Base-by-base conservation (phyloP, 2,888 invertebrate species). In the Caenorhabditis imperialis region DNA sequence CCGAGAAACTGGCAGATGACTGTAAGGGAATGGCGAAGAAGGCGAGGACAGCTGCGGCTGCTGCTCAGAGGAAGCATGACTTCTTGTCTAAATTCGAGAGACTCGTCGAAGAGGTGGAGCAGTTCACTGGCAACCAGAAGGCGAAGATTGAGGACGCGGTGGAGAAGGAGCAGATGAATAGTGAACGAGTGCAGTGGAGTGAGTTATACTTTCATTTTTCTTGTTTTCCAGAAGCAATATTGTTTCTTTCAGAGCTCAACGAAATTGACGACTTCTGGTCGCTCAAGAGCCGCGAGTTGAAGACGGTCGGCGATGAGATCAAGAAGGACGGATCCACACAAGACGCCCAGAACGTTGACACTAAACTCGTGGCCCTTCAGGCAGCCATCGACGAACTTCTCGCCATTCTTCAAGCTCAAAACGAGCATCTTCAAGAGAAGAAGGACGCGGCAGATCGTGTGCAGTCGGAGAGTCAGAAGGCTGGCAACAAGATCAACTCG, bases 331-430 rank as follows among this genome's bases (percentile, higher is more conserved):
- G 57, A 0, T 22, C 61, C 0, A 25, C 44, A 4, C 67, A 74
- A 48, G 62, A 57, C 30, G 47, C 40, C 5, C 16, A 16, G 12
- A 42, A 38, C 20, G 62, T 62, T 10, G 74, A 74, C 20, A 16
- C 16, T 12, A 48, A 48, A 6, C 22, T 74, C 16, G 22, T 23
- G 0, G 30, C 16, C 10, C 69, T 75, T n/a, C 54, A 61, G 27
- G 10, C 33, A 18, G 62, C 63, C 8, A 55, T 78, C 16, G 71
- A 70, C 27, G 69, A 69, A 8, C 53, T 75, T 10, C 40, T 77
- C 14, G 25, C 42, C 7, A 47, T 51, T 3, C 67, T 83, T 33
- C 87, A 88, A 30, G 89, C 89, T 55, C 88, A 75, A 54, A 93
- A 93, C 72, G 91, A 50, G 40, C 42, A 25, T 2, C 47, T 72